phyloP scores from a whole-genome alignment of 2,888 invertebrate genomes.

The Megalurothrips usitatus region DNA sequence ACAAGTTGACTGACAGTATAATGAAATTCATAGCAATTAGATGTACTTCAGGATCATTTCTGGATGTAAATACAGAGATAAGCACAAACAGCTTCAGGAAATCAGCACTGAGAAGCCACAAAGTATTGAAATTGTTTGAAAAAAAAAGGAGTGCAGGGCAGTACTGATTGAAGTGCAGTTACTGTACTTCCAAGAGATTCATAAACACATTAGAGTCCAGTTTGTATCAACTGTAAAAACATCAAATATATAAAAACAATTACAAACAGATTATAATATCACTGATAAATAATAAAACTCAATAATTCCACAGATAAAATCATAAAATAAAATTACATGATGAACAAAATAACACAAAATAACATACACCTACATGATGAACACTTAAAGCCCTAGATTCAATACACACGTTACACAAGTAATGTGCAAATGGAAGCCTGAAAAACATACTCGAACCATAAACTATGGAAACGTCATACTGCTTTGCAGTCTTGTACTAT shows the following conservation, averaged over 20 bases:
- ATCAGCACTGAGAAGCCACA: too few relatives aligned
- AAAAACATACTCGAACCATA: not conserved
- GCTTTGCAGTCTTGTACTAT: conserved; percentile 24
- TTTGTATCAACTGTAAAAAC: not conserved
- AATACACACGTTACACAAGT: not conserved
- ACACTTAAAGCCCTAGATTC: not conserved
- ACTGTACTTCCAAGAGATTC: not conserved
- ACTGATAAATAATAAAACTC: conserved; percentile 12
- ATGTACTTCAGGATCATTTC: too few relatives aligned
- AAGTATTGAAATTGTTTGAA: too few relatives aligned
- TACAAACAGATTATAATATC: not conserved
- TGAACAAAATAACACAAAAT: not conserved
- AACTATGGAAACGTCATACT: not conserved
- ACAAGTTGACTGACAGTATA: too few relatives aligned
- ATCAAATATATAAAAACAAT: conserved; percentile 16
- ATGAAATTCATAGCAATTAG: too few relatives aligned
- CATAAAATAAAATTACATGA: not conserved
- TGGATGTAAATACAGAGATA: too few relatives aligned
- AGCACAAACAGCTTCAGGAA: too few relatives aligned
- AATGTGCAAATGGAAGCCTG: not conserved
- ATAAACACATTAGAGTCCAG: not conserved
- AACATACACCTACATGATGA: conserved; percentile 1
- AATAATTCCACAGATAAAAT: not conserved
- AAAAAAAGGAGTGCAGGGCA: too few relatives aligned
- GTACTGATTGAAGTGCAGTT: too few relatives aligned